Conservation (phyloP, 2,113 vertebrate genomes). For the Tachysurus vachellii region DNA sequence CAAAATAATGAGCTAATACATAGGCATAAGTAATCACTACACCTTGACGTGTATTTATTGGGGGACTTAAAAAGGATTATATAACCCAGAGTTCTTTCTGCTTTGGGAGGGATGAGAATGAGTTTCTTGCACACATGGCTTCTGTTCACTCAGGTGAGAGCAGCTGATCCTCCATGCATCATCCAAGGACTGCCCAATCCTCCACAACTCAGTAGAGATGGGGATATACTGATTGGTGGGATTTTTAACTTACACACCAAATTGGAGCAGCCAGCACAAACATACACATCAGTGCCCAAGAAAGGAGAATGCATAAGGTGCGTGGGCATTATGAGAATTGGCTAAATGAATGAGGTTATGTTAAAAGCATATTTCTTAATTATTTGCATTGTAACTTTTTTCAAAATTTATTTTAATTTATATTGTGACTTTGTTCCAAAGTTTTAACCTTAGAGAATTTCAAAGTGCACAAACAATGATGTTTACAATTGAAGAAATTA, state of each 20-base stretch:
- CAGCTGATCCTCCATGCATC: constrained; percentile 49
- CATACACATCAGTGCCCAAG: constrained; percentile 48
- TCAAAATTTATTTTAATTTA: neutral
- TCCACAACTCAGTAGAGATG: constrained; percentile 55
- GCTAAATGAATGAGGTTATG: neutral
- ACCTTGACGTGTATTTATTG: neutral
- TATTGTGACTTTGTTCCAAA: too few relatives aligned
- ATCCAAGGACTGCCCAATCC: constrained; percentile 36
- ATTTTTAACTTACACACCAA: constrained; percentile 60
- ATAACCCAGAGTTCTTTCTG: constrained; percentile 10
- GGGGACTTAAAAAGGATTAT: neutral
- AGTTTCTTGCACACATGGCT: too few relatives aligned
- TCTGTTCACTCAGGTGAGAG: neutral
- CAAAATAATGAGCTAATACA: neutral
- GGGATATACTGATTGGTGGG: constrained; percentile 57
- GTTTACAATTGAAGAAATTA: constrained; percentile 60
- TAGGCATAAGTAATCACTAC: neutral
- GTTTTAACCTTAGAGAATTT: too few relatives aligned
- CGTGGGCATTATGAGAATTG: neutral
- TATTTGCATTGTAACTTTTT: too few relatives aligned
- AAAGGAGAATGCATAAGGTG: constrained; percentile 54
- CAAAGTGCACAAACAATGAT: too few relatives aligned
- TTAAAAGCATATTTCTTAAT: neutral
- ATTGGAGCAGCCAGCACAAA: constrained; percentile 46
- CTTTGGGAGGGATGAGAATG: neutral